Percentiles rank a stretch among this genome's conserved stretches.
phyloP scores from a whole-genome alignment of 1,140 invertebrate genomes.

The Anoplophora glabripennis region DNA sequence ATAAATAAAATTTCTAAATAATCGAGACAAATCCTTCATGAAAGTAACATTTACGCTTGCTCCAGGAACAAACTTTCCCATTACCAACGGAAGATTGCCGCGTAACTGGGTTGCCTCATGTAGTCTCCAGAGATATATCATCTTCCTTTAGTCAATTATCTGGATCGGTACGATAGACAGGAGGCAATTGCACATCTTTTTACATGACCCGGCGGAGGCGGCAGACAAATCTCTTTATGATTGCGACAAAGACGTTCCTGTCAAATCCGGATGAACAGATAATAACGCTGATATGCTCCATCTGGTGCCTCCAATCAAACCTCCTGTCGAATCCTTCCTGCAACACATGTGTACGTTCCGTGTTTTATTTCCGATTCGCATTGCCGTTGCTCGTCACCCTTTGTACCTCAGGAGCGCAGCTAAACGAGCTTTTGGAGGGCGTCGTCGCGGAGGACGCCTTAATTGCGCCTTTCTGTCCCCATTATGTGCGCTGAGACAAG shows the following conservation, averaged over 20 bases:
- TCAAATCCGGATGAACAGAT: slow-evolving; percentile 36
- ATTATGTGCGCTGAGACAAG: no score
- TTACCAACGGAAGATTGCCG: no score
- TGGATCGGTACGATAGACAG: neutral
- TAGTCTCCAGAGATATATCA: no score
- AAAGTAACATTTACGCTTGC: no score
- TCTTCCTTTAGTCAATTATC: slow-evolving; percentile 1
- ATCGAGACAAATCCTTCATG: no score
- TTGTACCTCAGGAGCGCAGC: slow-evolving; percentile 9
- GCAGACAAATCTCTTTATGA: slow-evolving; percentile 33
- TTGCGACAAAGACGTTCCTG: slow-evolving; percentile 28
- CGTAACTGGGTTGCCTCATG: no score
- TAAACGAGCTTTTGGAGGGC: no score
- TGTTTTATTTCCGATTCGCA: slow-evolving; percentile 23
- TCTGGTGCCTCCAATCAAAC: slow-evolving; percentile 36
- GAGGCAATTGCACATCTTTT: neutral
- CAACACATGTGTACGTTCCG: slow-evolving; percentile 28
- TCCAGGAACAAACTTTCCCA: no score
- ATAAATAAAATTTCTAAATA: no score
- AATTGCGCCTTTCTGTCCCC: no score
- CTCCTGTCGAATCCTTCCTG: slow-evolving; percentile 33
- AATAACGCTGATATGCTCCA: slow-evolving; percentile 36
- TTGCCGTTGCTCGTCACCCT: slow-evolving; percentile 12
- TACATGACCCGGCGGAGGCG: neutral
- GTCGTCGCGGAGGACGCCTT: no score